A percentile compares a stretch with the other conserved stretches of the same genome.
These are phyloP conservation scores for Nothoprocta perdicaria DNA, from an alignment of 2,113 vertebrate species.

Conservation along the genomic window DNA sequence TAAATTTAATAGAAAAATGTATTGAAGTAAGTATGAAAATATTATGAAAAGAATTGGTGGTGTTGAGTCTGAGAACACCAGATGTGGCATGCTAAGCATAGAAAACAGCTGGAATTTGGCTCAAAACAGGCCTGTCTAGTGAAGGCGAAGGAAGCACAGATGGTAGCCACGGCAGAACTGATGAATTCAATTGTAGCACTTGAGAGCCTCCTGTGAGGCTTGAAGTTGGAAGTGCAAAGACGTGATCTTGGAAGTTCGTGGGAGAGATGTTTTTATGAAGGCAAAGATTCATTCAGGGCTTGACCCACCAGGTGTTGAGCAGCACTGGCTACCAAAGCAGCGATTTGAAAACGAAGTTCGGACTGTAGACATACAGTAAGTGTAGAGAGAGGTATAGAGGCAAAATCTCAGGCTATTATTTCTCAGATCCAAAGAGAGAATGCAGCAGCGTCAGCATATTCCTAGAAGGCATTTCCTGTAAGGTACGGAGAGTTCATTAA, in stretches of 20 bases:
- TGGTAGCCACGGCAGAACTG: background rate
- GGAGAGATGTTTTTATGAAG: background rate
- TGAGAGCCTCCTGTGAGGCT: background rate
- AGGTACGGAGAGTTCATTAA: background rate
- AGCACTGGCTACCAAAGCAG: background rate
- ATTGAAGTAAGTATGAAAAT: background rate
- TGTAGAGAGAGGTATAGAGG: background rate
- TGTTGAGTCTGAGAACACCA: background rate
- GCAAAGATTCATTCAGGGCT: background rate
- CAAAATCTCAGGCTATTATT: background rate
- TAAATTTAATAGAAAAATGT: background rate
- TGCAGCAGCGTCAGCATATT: background rate
- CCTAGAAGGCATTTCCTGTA: background rate
- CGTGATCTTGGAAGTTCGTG: fast-evolving
- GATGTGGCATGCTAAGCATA: background rate
- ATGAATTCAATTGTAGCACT: background rate
- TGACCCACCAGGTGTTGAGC: background rate
- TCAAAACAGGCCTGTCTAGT: background rate
- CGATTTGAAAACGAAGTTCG: too few relatives aligned
- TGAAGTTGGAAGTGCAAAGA: background rate
- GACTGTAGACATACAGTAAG: background rate
- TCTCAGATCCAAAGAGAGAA: background rate
- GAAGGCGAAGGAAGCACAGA: background rate
- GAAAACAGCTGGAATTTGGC: fast-evolving
- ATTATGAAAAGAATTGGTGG: background rate